Base-by-base conservation (phyloP, 2,888 invertebrate genomes). In the Brenthis ino region DNA sequence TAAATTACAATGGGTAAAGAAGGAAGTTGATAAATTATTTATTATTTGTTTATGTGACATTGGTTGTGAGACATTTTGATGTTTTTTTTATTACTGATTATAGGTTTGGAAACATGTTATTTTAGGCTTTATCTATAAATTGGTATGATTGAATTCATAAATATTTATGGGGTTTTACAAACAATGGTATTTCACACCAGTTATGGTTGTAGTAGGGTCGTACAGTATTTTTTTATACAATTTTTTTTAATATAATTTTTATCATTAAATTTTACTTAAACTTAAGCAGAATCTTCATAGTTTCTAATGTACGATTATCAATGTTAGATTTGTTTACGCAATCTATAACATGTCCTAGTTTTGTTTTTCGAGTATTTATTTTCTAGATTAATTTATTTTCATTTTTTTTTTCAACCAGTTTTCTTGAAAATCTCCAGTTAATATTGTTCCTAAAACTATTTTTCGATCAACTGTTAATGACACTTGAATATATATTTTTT, bases 201-300 rank as follows among this genome's bases (percentile, higher is more conserved):
- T 60, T 50, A 60, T 11, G 60, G 50, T 60, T 60, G 50, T 60
- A 6, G 33, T 28, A 28, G 28, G 51, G 13, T 51, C n/a, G 51
- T 63, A 51, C 63, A 63, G 63, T 54, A 54, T 54, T 63, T 48
- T 56, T 57, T 48, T 6, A 13, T 28, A 4, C 4, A 4, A 6
- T 6, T 58, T 24, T 51, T 43, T 53, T 51, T 43, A 20, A 16
- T 16, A 43, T 43, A 14, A 20, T 37, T 63, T 43, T 43, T 1
- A 13, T 33, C 13, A 43, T 11, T 43, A 11, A 43, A 43, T 43
- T 43, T 43, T 53, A 50, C 1, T 13, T 37, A 53, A 37, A 53
- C 11, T 12, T 63, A 63, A 63, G 63, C 37, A 63, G 53, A 63
- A 63, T 63, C 63, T 53, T 53, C 53, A 63, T 57, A 53, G 37